A percentile compares a stretch with the other conserved stretches of the same genome.
Conservation (phyloP, 2,797 vertebrate species). For the Sebastiscus tertius region DNA sequence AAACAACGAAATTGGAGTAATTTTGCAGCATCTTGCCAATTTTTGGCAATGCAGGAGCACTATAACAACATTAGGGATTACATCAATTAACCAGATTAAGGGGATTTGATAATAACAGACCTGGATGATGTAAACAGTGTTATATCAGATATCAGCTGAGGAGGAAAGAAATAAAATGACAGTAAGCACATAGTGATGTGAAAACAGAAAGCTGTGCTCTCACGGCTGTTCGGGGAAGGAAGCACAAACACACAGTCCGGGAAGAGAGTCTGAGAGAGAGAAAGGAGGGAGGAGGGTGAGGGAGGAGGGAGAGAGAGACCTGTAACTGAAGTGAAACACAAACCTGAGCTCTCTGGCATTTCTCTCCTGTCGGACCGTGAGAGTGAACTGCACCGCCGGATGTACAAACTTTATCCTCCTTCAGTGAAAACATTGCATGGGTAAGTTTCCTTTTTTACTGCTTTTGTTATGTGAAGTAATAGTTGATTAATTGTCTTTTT, state of each 20-base stretch:
- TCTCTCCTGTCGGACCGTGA: slow-evolving; percentile 5
- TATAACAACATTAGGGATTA: background rate
- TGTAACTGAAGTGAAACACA: background rate
- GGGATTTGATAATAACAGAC: slow-evolving; percentile 8
- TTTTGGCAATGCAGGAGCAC: background rate
- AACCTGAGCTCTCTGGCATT: slow-evolving; percentile 43
- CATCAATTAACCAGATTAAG: background rate
- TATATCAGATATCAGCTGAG: background rate
- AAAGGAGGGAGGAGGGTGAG: background rate
- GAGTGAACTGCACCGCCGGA: slow-evolving; percentile 1
- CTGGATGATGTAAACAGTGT: background rate
- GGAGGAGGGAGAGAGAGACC: background rate
- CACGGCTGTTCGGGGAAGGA: slow-evolving; percentile 61
- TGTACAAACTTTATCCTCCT: background rate
- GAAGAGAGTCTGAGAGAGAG: slow-evolving; percentile 7
- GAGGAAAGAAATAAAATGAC: background rate
- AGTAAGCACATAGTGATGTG: background rate
- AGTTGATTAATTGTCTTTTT: background rate
- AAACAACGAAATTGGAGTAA: background rate
- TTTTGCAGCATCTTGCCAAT: background rate
- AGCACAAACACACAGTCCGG: slow-evolving; percentile 43
- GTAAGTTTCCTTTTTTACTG: slow-evolving; percentile 25
- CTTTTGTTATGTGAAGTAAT: background rate
- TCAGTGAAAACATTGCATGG: background rate
- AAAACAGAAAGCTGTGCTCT: background rate